A percentile compares a stretch with the other conserved stretches of the same genome.
Conservation (phyloP, 92 coral and sea anemone genomes). For the Pocillopora grandis region DNA sequence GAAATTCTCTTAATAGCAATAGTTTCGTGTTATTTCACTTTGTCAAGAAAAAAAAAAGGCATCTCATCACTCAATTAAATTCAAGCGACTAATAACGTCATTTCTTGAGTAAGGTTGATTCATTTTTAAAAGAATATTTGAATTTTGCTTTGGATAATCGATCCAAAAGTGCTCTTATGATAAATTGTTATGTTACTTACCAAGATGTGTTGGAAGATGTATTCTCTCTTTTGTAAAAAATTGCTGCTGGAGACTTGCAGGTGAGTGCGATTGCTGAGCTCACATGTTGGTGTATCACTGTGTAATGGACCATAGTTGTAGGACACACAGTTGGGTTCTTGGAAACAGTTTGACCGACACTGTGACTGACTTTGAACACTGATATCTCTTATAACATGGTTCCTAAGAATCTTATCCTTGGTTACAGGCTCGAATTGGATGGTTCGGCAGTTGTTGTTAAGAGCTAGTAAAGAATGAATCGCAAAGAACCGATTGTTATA, state of each 20-base stretch:
- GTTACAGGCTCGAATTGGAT: not conserved
- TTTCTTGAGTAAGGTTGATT: too few species aligned
- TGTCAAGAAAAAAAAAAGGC: too few species aligned
- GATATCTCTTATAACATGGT: not conserved
- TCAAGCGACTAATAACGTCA: too few species aligned
- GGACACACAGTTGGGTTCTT: conserved; percentile 2
- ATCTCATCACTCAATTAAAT: too few species aligned
- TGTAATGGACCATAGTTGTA: not conserved
- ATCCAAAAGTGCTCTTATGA: too few species aligned
- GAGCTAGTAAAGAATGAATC: not conserved
- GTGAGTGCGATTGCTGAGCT: not conserved
- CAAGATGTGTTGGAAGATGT: not conserved
- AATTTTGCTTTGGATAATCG: too few species aligned
- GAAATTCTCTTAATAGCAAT: too few species aligned
- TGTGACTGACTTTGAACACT: not conserved
- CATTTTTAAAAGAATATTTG: too few species aligned
- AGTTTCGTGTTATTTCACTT: too few species aligned
- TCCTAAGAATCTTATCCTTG: not conserved
- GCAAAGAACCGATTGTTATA: too few species aligned
- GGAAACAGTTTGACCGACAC: not conserved
- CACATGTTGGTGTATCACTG: not conserved
- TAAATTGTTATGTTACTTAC: not conserved
- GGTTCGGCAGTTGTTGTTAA: not conserved
- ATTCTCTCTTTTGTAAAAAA: not conserved
- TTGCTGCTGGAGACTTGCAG: not conserved